Conservation (phyloP, 2,113 vertebrate species). For the Erythrolamprus reginae region DNA sequence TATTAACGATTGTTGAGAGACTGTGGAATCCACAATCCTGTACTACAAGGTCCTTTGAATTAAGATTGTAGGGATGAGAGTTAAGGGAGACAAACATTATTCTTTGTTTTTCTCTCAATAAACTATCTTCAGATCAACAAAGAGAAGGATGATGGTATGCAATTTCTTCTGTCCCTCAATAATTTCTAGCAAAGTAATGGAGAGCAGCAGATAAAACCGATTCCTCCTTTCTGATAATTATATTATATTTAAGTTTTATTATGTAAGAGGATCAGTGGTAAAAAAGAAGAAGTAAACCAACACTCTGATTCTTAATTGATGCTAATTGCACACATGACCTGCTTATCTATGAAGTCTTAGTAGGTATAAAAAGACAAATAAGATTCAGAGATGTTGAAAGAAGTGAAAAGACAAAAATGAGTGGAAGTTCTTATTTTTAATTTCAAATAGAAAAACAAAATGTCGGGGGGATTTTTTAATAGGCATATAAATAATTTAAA, state of each 20-base stretch:
- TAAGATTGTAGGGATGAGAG: background rate
- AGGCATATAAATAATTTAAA: background rate
- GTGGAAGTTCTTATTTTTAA: background rate
- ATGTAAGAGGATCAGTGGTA: background rate
- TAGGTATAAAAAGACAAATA: background rate
- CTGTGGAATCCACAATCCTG: background rate
- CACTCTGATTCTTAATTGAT: background rate
- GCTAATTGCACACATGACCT: background rate
- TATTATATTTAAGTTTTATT: background rate
- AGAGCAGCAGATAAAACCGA: background rate
- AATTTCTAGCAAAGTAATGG: background rate
- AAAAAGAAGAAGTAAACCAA: background rate
- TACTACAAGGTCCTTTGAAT: background rate
- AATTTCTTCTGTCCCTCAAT: background rate
- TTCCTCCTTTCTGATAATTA: background rate
- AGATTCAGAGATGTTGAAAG: background rate
- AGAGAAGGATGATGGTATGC: background rate
- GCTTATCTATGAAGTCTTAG: background rate
- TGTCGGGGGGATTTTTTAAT: background rate
- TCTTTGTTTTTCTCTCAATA: background rate
- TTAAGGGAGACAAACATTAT: too few relatives aligned
- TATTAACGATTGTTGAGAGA: background rate
- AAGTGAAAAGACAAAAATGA: background rate
- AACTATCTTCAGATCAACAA: background rate
- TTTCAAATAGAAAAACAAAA: slow-evolving; percentile 1